Conservation (phyloP, 2,888 invertebrate species). For the Eilema caniola region DNA sequence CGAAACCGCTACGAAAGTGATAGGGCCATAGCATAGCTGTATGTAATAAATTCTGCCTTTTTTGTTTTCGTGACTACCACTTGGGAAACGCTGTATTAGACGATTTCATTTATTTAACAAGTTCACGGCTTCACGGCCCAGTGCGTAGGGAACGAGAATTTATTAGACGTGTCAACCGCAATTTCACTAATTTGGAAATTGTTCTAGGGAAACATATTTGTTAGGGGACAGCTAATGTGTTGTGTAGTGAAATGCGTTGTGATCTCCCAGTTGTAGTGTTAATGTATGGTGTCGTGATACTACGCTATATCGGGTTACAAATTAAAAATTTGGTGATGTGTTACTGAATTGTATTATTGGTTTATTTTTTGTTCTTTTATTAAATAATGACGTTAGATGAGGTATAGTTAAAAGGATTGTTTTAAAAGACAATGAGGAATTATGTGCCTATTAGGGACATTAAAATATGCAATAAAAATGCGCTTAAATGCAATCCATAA, state of each 20-base stretch:
- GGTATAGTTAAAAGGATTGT: too few relatives aligned
- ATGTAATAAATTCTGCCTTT: too few relatives aligned
- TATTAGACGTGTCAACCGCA: constrained; percentile 56
- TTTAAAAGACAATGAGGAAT: background rate
- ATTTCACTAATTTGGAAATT: constrained; percentile 55
- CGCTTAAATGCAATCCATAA: background rate
- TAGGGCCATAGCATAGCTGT: too few relatives aligned
- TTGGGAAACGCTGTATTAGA: background rate
- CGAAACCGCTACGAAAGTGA: too few relatives aligned
- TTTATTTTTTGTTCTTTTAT: constrained; percentile 32
- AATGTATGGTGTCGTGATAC: constrained; percentile 49
- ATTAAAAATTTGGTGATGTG: background rate
- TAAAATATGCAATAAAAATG: background rate
- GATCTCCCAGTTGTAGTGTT: constrained; percentile 28
- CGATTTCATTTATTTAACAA: constrained; percentile 48
- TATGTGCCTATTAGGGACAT: background rate
- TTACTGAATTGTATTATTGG: constrained; percentile 17
- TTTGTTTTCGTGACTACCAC: background rate
- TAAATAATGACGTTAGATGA: background rate
- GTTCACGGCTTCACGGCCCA: constrained; percentile 52
- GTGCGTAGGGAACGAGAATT: constrained; percentile 54
- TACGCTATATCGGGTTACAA: constrained; percentile 23
- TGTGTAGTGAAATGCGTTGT: constrained; percentile 31
- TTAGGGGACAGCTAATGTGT: constrained; percentile 24
- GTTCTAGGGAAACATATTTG: constrained; percentile 54